phyloP scores from a whole-genome alignment of 1,140 invertebrate species.

The Dendroctonus ponderosae region DNA sequence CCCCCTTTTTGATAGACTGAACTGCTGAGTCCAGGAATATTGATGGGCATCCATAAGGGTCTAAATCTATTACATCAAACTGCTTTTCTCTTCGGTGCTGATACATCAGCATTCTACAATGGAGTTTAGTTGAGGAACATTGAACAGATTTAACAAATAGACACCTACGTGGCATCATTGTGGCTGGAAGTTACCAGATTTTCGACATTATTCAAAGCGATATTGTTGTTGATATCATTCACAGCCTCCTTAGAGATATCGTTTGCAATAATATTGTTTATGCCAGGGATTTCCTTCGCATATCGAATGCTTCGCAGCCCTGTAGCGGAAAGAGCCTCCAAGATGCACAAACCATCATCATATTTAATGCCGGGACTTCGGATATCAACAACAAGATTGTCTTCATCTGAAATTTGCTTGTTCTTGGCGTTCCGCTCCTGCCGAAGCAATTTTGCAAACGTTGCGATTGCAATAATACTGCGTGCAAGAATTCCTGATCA shows the following conservation, averaged over 20 bases:
- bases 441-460: constrained; percentile 25
- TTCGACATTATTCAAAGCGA: constrained; percentile 74
- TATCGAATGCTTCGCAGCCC: constrained; percentile 95
- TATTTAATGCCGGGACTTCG: constrained; percentile 36
- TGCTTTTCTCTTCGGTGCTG: constrained; percentile 65
- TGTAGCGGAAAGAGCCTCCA: constrained; percentile 94
- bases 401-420: no score
- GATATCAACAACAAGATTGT: no score
- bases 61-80: constrained; percentile 92
- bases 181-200: constrained; percentile 71
- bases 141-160: constrained; percentile 8
- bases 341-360: constrained; percentile 67
- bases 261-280: constrained; percentile 87
- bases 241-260: constrained; percentile 89
- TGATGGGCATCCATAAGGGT: constrained; percentile 96
- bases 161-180: constrained; percentile 75
- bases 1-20: constrained; percentile 74
- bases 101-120: constrained; percentile 81
- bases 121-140: constrained; percentile 18
- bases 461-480: constrained; percentile 55
- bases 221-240: constrained; percentile 80
- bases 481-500: constrained; percentile 51
- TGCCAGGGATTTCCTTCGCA: constrained; percentile 85
- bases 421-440: no score
- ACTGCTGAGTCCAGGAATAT: constrained; percentile 92